Evolutionary conservation across 2,888 invertebrate genomes (phyloP).

Genomic region (Trachelus troglodyta): DNA sequence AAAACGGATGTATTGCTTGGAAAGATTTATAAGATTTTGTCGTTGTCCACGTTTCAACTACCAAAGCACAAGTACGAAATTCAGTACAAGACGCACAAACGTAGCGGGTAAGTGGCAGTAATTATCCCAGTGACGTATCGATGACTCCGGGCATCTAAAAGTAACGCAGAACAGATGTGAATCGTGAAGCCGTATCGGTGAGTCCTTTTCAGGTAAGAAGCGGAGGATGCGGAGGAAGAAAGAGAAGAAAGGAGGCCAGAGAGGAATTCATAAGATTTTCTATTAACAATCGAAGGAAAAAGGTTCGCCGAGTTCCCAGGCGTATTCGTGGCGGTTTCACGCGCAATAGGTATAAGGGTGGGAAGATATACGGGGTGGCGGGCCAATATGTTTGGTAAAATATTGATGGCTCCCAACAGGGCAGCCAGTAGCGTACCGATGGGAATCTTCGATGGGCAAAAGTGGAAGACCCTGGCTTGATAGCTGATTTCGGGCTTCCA

Average conservation of each 20-base stretch:
- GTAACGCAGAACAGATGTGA: too few relatives aligned
- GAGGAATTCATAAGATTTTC: constrained; percentile 31
- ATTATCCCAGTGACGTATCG: too few relatives aligned
- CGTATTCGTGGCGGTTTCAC: constrained; percentile 25
- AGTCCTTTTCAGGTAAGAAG: too few relatives aligned
- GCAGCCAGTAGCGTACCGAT: constrained; percentile 7
- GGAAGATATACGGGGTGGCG: constrained; percentile 42
- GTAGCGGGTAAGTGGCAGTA: too few relatives aligned
- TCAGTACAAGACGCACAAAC: too few relatives aligned
- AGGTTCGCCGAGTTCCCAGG: constrained; percentile 18
- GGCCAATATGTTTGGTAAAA: constrained; percentile 54
- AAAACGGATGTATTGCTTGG: constrained; percentile 45
- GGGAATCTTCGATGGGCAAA: background rate
- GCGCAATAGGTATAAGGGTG: constrained; percentile 9
- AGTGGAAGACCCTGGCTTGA: background rate
- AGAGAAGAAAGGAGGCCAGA: background rate
- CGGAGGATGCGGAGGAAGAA: too few relatives aligned
- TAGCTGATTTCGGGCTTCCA: background rate
- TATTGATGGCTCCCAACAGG: constrained; percentile 55
- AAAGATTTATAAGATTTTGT: constrained; percentile 29
- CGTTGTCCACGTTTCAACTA: background rate
- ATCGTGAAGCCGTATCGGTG: too few relatives aligned
- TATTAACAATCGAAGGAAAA: constrained; percentile 31
- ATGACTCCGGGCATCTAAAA: too few relatives aligned
- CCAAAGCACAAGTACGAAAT: too few relatives aligned